phyloP scores from a whole-genome alignment of 2,113 vertebrate species.

The Panurus biarmicus region DNA sequence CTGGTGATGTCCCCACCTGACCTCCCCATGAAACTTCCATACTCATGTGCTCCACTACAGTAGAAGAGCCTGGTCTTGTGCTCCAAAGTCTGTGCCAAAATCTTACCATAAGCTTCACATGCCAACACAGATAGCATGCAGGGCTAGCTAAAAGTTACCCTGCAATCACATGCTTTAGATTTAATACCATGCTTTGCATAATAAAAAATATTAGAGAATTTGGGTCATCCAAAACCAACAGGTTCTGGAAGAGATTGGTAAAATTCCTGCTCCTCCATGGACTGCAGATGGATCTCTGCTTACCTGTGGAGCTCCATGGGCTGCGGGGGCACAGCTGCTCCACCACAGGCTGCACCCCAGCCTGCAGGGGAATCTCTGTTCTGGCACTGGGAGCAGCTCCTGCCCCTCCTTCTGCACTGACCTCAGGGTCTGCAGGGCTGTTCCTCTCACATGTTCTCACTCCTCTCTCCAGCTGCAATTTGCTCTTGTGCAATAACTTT shows the following conservation, averaged over 20 bases:
- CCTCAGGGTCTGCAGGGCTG: neutral
- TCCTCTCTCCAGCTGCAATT: neutral
- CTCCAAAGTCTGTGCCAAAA: neutral
- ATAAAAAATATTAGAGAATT: neutral
- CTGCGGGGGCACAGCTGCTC: neutral
- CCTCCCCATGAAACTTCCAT: neutral
- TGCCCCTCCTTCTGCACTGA: neutral
- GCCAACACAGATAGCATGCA: neutral
- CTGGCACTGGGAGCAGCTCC: accelerated
- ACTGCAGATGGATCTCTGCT: neutral
- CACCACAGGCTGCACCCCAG: accelerated
- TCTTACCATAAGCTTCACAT: neutral
- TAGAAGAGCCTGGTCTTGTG: neutral
- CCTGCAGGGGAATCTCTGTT: neutral
- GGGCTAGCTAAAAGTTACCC: neutral
- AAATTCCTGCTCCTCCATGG: neutral
- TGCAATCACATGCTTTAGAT: neutral
- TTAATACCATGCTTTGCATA: neutral
- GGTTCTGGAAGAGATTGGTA: neutral
- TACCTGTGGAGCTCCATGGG: neutral
- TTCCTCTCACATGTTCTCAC: neutral
- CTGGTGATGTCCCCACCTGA: neutral
- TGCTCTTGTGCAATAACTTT: neutral
- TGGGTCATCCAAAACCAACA: neutral
- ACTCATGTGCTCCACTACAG: neutral